Evolutionary conservation across 1,140 invertebrate genomes (phyloP).

Genomic region (Argopecten irradians): DNA sequence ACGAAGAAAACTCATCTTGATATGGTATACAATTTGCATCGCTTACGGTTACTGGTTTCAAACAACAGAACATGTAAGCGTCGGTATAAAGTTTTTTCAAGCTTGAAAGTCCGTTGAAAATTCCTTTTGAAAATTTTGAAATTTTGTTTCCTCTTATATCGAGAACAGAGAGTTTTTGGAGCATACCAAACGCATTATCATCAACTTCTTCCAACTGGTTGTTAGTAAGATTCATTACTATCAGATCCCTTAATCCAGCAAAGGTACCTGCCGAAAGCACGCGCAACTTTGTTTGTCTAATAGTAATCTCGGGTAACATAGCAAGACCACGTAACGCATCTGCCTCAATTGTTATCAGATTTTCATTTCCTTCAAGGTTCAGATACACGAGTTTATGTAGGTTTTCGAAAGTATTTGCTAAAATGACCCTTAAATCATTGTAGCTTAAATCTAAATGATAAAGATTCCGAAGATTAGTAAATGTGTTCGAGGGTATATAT

Average conservation of each 20-base stretch:
- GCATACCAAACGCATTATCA: constrained; percentile 25
- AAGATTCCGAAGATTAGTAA: constrained; percentile 22
- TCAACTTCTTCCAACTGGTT: constrained; percentile 27
- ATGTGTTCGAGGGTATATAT: neutral
- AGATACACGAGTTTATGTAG: constrained; percentile 27
- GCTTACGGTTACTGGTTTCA: constrained; percentile 25
- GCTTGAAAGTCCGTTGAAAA: constrained; percentile 27
- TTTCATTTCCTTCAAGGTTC: constrained; percentile 24
- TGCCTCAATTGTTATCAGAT: neutral
- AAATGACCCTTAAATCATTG: constrained; percentile 10
- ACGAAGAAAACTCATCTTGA: constrained; percentile 56
- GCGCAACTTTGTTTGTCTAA: constrained; percentile 28
- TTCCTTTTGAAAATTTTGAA: constrained; percentile 14
- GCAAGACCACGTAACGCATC: constrained; percentile 25
- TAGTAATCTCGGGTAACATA: neutral
- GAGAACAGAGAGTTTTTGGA: constrained; percentile 29
- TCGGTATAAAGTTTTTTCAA: constrained; percentile 42
- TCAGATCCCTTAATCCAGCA: neutral
- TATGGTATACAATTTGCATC: constrained; percentile 49
- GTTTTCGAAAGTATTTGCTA: constrained; percentile 30
- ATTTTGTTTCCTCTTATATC: constrained; percentile 36
- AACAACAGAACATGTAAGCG: constrained; percentile 57
- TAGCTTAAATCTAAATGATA: constrained; percentile 25
- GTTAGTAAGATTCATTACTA: constrained; percentile 26
- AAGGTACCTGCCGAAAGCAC: constrained; percentile 24